Conservation (phyloP, 2,888 invertebrate genomes). For the Aspidapion aeneum region DNA sequence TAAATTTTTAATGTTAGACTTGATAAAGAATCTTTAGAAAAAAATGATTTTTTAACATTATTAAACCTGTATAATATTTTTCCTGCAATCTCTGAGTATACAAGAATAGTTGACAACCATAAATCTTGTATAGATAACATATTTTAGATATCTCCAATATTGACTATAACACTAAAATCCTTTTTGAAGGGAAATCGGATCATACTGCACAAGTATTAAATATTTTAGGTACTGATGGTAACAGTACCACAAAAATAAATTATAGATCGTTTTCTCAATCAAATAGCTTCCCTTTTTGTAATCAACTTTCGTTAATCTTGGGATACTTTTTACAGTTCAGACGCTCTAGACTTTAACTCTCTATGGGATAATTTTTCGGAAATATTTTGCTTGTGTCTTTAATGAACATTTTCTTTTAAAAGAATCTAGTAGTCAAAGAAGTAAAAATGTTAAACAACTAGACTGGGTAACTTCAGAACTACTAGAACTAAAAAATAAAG, state of each 20-base stretch:
- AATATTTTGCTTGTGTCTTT: neutral
- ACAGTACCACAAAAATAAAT: neutral
- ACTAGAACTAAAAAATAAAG: neutral
- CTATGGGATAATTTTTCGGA: neutral
- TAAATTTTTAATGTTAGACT: no score
- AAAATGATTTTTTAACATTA: no score
- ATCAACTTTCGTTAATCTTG: neutral
- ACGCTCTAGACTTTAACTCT: neutral
- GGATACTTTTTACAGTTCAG: neutral
- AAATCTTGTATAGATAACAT: neutral
- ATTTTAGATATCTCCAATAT: neutral
- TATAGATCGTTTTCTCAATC: neutral
- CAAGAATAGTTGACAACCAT: neutral
- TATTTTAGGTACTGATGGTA: neutral
- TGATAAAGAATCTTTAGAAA: no score
- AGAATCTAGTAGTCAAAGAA: neutral
- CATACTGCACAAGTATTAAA: neutral
- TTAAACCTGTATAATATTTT: no score
- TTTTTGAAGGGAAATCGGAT: neutral
- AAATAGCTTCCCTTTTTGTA: neutral
- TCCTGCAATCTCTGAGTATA: neutral
- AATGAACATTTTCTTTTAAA: neutral
- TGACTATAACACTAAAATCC: neutral
- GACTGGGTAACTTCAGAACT: neutral
- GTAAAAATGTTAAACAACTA: neutral